Evolutionary conservation across 1,140 invertebrate genomes (phyloP).

Genomic region (Procambarus virginalis): DNA sequence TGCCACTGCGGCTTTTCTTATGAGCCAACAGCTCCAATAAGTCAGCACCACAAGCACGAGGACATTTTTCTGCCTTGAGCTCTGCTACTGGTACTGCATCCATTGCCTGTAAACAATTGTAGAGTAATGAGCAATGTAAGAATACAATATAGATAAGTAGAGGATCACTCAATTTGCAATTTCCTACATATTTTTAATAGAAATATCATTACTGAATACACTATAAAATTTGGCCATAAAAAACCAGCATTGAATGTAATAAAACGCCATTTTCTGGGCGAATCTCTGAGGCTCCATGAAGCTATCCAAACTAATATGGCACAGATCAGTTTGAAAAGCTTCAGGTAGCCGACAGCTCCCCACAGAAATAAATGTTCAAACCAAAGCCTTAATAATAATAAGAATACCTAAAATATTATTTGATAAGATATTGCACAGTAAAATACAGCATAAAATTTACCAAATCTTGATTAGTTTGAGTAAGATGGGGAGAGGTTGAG

Average conservation of each 20-base stretch:
- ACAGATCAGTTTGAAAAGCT: too few relatives aligned
- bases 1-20: constrained; percentile 76
- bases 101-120: constrained; percentile 79
- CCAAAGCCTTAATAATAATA: neutral
- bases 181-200: too few relatives aligned
- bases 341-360: too few relatives aligned
- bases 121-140: neutral
- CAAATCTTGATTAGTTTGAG: constrained; percentile 49
- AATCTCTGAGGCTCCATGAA: too few relatives aligned
- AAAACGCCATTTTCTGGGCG: too few relatives aligned
- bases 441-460: constrained; percentile 56
- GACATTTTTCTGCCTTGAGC: constrained; percentile 83
- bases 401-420: neutral
- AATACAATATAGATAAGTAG: neutral
- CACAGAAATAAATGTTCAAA: neutral
- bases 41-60: constrained; percentile 89
- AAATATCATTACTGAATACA: too few relatives aligned
- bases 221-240: too few relatives aligned
- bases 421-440: neutral
- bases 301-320: too few relatives aligned
- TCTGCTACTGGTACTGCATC: constrained; percentile 81
- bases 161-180: too few relatives aligned
- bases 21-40: constrained; percentile 82
- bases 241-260: too few relatives aligned
- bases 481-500: neutral